phyloP scores from a whole-genome alignment of 2,113 vertebrate species.

The Gymnocephalus cernua region DNA sequence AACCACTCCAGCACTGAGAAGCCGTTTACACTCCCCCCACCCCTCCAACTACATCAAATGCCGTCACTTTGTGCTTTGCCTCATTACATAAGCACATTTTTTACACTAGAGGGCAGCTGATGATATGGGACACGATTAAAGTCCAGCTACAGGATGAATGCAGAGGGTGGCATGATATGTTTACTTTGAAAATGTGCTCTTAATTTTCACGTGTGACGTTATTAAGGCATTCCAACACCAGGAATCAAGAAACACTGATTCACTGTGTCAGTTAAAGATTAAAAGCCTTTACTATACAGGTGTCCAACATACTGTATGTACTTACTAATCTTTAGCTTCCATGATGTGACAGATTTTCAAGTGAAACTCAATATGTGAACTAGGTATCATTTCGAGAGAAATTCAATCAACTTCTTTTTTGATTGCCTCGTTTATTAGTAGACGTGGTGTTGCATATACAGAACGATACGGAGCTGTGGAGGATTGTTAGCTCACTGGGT shows the following conservation, averaged over 20 bases:
- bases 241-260: background rate
- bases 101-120: constrained; percentile 15
- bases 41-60: background rate
- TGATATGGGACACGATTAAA: background rate
- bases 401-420: background rate
- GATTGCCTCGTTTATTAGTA: background rate
- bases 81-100: constrained; percentile 41
- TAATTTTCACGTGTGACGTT: background rate
- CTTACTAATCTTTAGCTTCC: too few species aligned
- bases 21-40: background rate
- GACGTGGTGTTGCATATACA: background rate
- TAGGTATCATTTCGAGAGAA: background rate
- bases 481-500: background rate
- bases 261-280: background rate
- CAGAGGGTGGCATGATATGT: background rate
- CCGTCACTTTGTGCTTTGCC: constrained; percentile 11
- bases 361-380: background rate
- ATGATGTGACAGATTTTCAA: background rate
- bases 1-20: background rate
- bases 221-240: background rate
- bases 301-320: too few species aligned
- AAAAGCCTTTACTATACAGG: background rate
- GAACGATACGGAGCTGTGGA: background rate
- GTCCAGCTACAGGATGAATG: constrained; percentile 3
- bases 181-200: background rate